Percentiles rank a stretch among this genome's conserved stretches.
Conservation (phyloP, 53 echinoderm and acorn worm genomes). For the Stichopus horrens region DNA sequence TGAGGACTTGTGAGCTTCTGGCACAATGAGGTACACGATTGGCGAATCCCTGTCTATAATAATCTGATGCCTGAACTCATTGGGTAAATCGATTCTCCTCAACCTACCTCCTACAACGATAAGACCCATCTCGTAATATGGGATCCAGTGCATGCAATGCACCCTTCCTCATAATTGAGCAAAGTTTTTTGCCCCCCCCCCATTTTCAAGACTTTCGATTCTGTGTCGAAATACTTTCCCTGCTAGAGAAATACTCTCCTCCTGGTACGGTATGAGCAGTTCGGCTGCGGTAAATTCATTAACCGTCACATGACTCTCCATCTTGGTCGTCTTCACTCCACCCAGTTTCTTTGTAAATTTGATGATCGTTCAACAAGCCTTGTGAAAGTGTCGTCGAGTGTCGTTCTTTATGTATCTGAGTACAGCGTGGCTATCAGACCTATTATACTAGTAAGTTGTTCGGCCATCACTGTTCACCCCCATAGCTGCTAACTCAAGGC, state of each 20-base stretch:
- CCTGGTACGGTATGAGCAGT: no score
- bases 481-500: no score
- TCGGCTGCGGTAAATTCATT: not conserved
- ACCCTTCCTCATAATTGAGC: not conserved
- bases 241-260: not conserved
- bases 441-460: no score
- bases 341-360: not conserved
- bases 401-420: constrained; percentile 26
- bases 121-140: constrained; percentile 6
- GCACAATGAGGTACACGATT: constrained; percentile 48
- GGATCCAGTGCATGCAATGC: not conserved
- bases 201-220: constrained; percentile 1
- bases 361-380: not conserved
- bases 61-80: constrained; percentile 17
- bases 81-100: constrained; percentile 19
- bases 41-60: constrained; percentile 28
- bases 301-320: not conserved
- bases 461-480: no score
- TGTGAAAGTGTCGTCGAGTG: constrained; percentile 32
- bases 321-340: constrained; percentile 3
- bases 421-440: constrained; percentile 4
- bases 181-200: not conserved
- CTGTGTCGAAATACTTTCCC: not conserved
- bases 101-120: constrained; percentile 41
- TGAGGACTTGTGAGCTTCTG: constrained; percentile 44